Evolutionary conservation across 2,888 invertebrate genomes (phyloP), one percentile per base, ranked within the genome.

Genomic region (Drosophila stalkeri): DNA sequence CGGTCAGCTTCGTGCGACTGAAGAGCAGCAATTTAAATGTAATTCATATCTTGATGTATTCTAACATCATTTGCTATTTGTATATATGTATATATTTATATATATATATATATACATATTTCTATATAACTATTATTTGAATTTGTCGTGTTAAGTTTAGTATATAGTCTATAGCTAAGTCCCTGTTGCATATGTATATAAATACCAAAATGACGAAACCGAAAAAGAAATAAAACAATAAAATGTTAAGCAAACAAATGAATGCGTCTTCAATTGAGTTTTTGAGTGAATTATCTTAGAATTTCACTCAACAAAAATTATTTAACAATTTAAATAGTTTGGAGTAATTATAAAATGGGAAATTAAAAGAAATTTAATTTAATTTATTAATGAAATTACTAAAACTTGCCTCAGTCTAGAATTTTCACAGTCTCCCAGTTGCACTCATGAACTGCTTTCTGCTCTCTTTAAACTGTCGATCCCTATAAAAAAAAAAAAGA

Each of bases 1-100:
- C 44, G 51, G 27, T 64, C 39, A 14, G 62, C 16, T 37, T 6
- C 46, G 60, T 52, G 59, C 60, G 75, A 71, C 68, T 64, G 65
- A 72, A 61, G 69, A 46, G 31, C 37, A 43, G 55, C 51, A 54
- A 68, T 66, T 61, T 69, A 72, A 64, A 46, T 69, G 55, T 55
- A 67, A 70, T 75, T 59, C 57, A 69, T 62, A 49, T 51, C 35
- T 55, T 75, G 55, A 76, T 79, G 76, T 72, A 84, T 77, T 88
- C 67, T 70, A 60, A 66, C 81, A 82, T 73, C 74, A 59, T 70
- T 71, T 69, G 81, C 73, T 81, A 78, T 68, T 80, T 81, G 67
- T 75, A 81, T 78, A 81, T 51, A 39, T 39, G 51, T 14, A 33
- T 43, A 31, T 18, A 16, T 56, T 51, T 41, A n/a, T n/a, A 43